These are phyloP conservation scores for Hoplias malabaricus DNA, from an alignment of 2,113 vertebrate genomes.

Conservation along the genomic window DNA sequence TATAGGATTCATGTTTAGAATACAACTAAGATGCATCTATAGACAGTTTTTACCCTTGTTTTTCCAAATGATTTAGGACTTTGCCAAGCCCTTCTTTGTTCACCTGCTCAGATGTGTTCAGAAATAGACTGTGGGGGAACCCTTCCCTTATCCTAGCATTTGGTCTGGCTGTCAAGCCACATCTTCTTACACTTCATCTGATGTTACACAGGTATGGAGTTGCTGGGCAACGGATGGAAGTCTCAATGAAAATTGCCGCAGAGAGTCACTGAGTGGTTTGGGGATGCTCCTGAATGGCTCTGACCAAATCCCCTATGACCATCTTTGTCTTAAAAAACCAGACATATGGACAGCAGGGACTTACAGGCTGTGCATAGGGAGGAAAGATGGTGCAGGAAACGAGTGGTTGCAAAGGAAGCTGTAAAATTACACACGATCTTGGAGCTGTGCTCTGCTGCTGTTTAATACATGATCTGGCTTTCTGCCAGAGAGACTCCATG, in stretches of 20 bases:
- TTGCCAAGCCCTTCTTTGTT: neutral
- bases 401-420: neutral
- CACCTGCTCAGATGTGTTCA: slow-evolving; percentile 22
- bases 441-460: neutral
- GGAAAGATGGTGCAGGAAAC: neutral
- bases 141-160: slow-evolving; percentile 20
- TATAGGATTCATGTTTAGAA: neutral
- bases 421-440: slow-evolving; percentile 6
- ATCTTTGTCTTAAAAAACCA: neutral
- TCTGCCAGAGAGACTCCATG: neutral
- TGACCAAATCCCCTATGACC: slow-evolving; percentile 4
- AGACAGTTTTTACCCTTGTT: neutral
- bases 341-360: neutral
- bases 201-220: slow-evolving; percentile 25
- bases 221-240: slow-evolving; percentile 31
- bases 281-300: neutral
- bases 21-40: neutral
- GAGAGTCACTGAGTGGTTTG: slow-evolving; percentile 9
- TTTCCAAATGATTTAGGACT: neutral
- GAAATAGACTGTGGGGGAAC: slow-evolving; percentile 40
- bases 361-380: neutral
- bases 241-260: slow-evolving; percentile 16
- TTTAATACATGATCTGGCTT: slow-evolving; percentile 18
- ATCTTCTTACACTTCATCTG: slow-evolving; percentile 20
- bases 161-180: slow-evolving; percentile 13